Evolutionary conservation across 2,797 vertebrate genomes (phyloP), one percentile per base, ranked within the genome.

Genomic region (Neopelma chrysocephalum): DNA sequence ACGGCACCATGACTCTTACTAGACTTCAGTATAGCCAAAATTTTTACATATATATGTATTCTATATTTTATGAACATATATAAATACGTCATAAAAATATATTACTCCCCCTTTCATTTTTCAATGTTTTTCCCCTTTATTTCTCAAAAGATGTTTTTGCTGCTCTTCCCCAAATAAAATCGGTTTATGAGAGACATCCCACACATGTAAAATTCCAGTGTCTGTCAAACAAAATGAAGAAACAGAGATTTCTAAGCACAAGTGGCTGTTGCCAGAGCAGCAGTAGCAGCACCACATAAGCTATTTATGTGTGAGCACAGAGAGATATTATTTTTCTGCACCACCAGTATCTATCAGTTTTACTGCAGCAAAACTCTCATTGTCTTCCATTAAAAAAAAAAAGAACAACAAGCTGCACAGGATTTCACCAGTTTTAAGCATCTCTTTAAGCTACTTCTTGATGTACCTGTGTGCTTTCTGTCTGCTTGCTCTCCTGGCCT

Each of bases 181-280:
- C 66, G 22, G n/a, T 79, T 82, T 90, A 77, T 54, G 54, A 77
- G 42, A 58, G 75, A 45, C 64, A 45, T 94, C 89, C 90, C 71
- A 76, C 75, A 34, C 56, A 2, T n/a, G 64, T 68, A 73, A 84
- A 82, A 82, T 82, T 64, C 70, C 5, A 5, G 23, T 73, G 75
- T 87, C 81, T 93, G 71, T 65, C 84, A 89, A 89, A 92, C 57
- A 45, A 66, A 61, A 38, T 56, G 32, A 68, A 16, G 6, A 82
- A 64, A 32, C 22, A 75, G 23, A 32, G 18, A 85, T 93, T 91
- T 77, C 42, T 73, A 71, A 92, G 64, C 23, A 4, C 18, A 42
- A 80, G 27, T 1, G n/a, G 58, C 80, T 81, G 85, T 91, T 97
- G 87, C 81, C 81, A 64, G 54, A 92, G 83, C 68, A 89, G 94